Base-by-base conservation (phyloP, 2,113 vertebrate species). In the Solenodon paradoxus region DNA sequence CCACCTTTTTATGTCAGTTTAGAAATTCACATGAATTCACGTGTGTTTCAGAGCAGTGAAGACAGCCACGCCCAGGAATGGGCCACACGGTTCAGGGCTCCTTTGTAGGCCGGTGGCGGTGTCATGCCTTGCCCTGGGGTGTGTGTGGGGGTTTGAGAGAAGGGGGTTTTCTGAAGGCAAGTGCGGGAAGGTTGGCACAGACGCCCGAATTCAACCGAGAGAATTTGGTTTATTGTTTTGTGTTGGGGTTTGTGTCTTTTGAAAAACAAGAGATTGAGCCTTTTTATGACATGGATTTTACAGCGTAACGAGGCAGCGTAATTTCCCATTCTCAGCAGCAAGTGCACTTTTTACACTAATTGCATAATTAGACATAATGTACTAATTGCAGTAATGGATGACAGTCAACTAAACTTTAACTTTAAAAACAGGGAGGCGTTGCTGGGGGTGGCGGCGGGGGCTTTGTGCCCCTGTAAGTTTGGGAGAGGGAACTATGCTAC, bases 351-450 rank as follows among this genome's bases (percentile, higher is more conserved):
- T 97, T 96, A 97, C 97, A 97, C 97, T 98, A 98, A 98, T 98
- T 98, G 97, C 97, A 97, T 98, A 98, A 97, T 98, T 97, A 98
- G 96, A 97, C 96, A 95, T 98, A 98, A 98, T 98, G 97, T 94
- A 96, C 97, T 98, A 98, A 98, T 98, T 98, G 97, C 97, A 0
- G 96, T 98, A 97, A 97, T 97, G 97, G 97, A 98, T 98, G 97
- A 97, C 95, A 97, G 97, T 97, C 97, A 98, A 97, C 97, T 97
- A 97, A 97, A 98, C 97, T 98, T 98, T 98, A 98, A 98, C 97
- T 98, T 98, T 97, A 97, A 97, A 97, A 97, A 97, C 96, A 96
- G 95, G 96, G 96, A 95, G 96, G 97, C 92, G 96, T 97, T 95
- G 92, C 94, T 95, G 96, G 92, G 97, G 92, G 91, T 49, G 91